Base-by-base conservation (phyloP, 2,113 vertebrate species). In the Toxotes jaculatrix region DNA sequence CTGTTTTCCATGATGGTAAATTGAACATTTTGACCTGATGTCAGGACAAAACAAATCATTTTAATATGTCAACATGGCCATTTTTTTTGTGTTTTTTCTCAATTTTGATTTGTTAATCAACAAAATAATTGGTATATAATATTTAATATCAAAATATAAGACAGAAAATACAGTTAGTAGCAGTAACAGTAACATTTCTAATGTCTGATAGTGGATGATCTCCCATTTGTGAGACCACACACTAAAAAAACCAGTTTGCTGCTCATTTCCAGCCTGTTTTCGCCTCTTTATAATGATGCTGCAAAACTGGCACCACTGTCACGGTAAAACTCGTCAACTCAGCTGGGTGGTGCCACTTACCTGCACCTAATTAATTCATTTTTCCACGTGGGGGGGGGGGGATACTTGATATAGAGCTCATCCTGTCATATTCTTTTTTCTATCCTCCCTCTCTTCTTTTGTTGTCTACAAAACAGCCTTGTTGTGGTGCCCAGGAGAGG, bases 401-500 rank as follows among this genome's bases (percentile, higher is more conserved):
- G 45, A n/a, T n/a, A 7, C 63, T 65, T 13, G 11, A 69, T 55
- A 36, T 1, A 14, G 21, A 70, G 53, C 53, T 77, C 63, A 31
- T 27, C 63, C 61, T 1, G 4, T 59, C 57, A 38, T 7, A 4
- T 38, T 38, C 36, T 38, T 43, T 43, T 12, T 5, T 64, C 42
- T 56, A 5, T 11, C 5, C 17, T 31, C 59, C 49, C 23, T 13
- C 32, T 3, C 8, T 64, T 66, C 81, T 78, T 53, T 82, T 82
- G 66, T 69, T 82, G 68, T 82, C 55, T 59, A 31, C 69, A 60
- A 56, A 10, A 0, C 0, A 0, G 57, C 78, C 74, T 77, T 13
- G 67, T 61, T 66, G 70, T 64, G 1, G 6, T 34, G 10, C 65
- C 55, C 82, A 16, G 23, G 72, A 84, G 78, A 83, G 53, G 61